These are phyloP conservation scores for Gallinago undulata DNA, from an alignment of 2,113 vertebrate species.

Conservation along the genomic window DNA sequence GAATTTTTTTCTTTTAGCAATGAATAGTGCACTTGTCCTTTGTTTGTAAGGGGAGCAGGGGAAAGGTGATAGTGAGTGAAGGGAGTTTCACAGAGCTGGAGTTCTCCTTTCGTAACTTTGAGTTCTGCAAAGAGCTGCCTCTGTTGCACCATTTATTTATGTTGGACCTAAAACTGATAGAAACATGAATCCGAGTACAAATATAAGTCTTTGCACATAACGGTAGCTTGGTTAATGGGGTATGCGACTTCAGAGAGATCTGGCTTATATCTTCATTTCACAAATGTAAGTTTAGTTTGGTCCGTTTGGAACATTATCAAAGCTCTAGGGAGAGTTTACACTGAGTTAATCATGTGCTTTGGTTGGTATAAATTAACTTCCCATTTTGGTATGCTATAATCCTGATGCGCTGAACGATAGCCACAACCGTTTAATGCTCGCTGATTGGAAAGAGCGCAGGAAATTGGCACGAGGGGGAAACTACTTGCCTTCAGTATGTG, in stretches of 20 bases:
- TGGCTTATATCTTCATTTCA: slow-evolving; percentile 39
- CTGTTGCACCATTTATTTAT: slow-evolving; percentile 59
- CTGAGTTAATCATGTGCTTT: not conserved
- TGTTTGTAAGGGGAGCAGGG: slow-evolving; percentile 27
- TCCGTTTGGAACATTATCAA: slow-evolving; percentile 34
- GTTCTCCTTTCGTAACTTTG: slow-evolving; percentile 25
- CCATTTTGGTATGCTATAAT: not conserved
- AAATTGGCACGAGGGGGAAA: not conserved
- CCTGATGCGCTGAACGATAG: not conserved
- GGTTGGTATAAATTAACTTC: slow-evolving; percentile 30
- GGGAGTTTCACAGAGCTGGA: slow-evolving; percentile 41
- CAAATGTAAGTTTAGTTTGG: slow-evolving; percentile 34
- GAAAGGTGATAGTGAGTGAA: slow-evolving; percentile 58
- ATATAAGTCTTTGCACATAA: slow-evolving; percentile 13
- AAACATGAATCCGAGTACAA: slow-evolving; percentile 52
- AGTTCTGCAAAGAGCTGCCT: slow-evolving; percentile 41
- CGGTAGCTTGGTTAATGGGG: slow-evolving; percentile 48
- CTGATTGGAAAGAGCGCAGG: fast-evolving
- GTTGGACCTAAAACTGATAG: slow-evolving; percentile 48
- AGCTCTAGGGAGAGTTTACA: slow-evolving; percentile 15
- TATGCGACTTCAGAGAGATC: slow-evolving; percentile 48
- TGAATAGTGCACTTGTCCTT: slow-evolving; percentile 66
- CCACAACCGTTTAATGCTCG: not conserved
- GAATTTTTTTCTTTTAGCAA: not conserved
- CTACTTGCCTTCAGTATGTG: not conserved